Percentiles rank a stretch among this genome's conserved stretches.
These are phyloP conservation scores for Parauchenoglanis punctatus DNA, from an alignment of 2,797 vertebrate genomes.

Conservation along the genomic window DNA sequence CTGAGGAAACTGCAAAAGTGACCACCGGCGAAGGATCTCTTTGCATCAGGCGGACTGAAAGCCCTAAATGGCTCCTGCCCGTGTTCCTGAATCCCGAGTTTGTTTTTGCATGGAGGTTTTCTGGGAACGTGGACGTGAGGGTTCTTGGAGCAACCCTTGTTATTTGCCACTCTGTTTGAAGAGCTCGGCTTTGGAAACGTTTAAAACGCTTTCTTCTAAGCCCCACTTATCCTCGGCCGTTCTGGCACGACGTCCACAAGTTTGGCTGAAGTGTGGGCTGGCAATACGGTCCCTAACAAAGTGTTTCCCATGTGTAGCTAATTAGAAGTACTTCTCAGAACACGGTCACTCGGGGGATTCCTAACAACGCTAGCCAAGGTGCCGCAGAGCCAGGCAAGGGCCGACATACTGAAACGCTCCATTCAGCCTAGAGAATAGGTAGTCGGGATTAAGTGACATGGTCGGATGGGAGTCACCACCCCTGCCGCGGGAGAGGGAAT, in stretches of 20 bases:
- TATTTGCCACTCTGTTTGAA: constrained; percentile 3
- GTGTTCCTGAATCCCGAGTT: neutral
- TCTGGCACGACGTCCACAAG: constrained; percentile 25
- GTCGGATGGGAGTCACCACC: neutral
- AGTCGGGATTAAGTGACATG: neutral
- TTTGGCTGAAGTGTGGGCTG: constrained; percentile 3
- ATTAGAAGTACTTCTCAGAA: constrained; percentile 49
- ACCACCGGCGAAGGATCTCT: neutral
- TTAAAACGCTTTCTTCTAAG: constrained; percentile 53
- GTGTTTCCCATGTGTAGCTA: constrained; percentile 49
- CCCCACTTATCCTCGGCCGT: constrained; percentile 41
- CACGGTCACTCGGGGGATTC: constrained; percentile 7
- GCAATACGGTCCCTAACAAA: constrained; percentile 25
- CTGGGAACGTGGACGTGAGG: neutral
- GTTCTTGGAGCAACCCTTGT: neutral
- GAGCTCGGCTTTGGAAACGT: constrained; percentile 36
- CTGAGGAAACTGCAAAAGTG: neutral
- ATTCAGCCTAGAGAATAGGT: neutral
- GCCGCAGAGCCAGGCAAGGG: neutral
- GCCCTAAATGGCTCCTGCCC: neutral
- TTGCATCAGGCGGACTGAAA: neutral
- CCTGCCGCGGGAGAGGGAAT: neutral
- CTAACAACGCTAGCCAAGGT: constrained; percentile 7
- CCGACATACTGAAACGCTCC: neutral
- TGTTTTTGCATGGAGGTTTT: neutral